Evolutionary conservation across 2,888 invertebrate genomes (phyloP).

Genomic region (Capitulum mitella): DNA sequence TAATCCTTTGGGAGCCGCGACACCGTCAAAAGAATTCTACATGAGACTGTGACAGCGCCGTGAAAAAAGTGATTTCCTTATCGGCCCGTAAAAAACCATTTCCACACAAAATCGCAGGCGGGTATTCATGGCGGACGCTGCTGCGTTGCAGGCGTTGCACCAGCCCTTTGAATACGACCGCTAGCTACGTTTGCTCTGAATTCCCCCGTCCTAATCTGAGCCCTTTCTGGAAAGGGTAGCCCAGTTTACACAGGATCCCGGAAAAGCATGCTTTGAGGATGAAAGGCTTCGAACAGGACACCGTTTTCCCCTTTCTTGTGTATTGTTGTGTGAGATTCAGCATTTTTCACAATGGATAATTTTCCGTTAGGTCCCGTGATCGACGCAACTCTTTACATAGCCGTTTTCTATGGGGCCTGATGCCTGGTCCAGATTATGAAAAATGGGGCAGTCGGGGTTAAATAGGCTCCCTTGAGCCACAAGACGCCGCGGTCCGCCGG

Average conservation of each 20-base stretch:
- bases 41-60: conserved; percentile 18
- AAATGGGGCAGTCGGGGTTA: conserved; percentile 21
- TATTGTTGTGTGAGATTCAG: conserved; percentile 21
- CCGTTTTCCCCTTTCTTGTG: conserved; percentile 19
- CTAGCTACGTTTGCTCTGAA: neutral
- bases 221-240: conserved; percentile 21
- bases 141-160: neutral
- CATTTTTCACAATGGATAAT: conserved; percentile 18
- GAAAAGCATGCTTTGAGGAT: conserved; percentile 2
- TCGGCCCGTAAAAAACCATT: conserved; percentile 2
- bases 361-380: conserved; percentile 13
- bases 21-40: conserved; percentile 3
- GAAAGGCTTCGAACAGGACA: conserved; percentile 21
- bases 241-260: conserved; percentile 1
- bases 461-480: neutral
- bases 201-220: neutral
- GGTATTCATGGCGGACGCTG: neutral
- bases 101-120: neutral
- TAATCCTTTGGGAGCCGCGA: neutral
- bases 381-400: conserved; percentile 18
- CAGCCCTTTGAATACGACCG: neutral
- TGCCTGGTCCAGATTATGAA: conserved; percentile 6
- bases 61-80: conserved; percentile 23
- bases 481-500: neutral
- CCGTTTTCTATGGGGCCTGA: neutral